phyloP scores from a whole-genome alignment of 2,888 invertebrate genomes.

The Athrips mouffetella region DNA sequence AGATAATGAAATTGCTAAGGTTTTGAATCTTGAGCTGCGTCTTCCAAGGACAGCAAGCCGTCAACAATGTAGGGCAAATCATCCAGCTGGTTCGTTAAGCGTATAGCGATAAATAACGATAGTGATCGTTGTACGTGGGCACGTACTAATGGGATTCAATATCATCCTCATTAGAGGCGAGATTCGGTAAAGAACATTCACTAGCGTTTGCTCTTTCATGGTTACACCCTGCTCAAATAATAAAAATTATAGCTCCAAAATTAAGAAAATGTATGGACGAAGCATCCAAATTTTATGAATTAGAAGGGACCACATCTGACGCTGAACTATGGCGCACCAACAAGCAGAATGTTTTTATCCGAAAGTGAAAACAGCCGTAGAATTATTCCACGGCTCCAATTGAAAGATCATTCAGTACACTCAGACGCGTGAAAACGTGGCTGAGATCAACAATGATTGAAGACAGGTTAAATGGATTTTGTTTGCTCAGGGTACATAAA shows the following conservation, averaged over 20 bases:
- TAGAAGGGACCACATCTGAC: constrained; percentile 7
- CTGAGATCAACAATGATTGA: constrained; percentile 22
- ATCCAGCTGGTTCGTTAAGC: constrained; percentile 16
- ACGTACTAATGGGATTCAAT: constrained; percentile 13
- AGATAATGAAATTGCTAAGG: constrained; percentile 16
- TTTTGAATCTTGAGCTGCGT: constrained; percentile 13
- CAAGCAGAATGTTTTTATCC: constrained; percentile 14
- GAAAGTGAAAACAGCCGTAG: constrained; percentile 20
- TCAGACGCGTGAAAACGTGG: constrained; percentile 22
- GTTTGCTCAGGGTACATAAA: background rate
- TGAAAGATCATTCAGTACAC: constrained; percentile 20
- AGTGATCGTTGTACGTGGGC: constrained; percentile 11
- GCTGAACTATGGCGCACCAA: constrained; percentile 13
- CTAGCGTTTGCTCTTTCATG: too few species aligned
- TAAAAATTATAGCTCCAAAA: too few species aligned
- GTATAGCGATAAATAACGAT: constrained; percentile 14
- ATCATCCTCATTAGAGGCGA: constrained; percentile 16
- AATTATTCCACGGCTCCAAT: constrained; percentile 18
- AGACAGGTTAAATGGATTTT: constrained; percentile 20
- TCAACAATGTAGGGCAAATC: constrained; percentile 17
- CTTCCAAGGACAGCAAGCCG: constrained; percentile 15
- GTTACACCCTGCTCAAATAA: too few species aligned
- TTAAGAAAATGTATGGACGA: too few species aligned
- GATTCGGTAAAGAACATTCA: too few species aligned
- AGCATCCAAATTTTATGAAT: too few species aligned